Percentiles rank a stretch among this genome's conserved stretches.
phyloP scores from a whole-genome alignment of 2,113 vertebrate genomes.

The Chaetodon auriga region DNA sequence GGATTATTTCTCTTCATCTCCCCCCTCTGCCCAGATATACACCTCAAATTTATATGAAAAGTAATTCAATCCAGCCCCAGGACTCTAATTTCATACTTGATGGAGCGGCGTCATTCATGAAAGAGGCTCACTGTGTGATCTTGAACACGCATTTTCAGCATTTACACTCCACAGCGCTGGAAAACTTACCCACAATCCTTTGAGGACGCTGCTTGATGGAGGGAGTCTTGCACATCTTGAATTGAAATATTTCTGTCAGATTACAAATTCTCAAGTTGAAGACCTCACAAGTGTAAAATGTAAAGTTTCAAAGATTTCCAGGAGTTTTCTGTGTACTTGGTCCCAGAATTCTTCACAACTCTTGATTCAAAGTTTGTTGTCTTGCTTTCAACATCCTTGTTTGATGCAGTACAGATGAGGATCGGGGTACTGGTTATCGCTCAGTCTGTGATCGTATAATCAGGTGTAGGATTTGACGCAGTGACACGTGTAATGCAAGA shows the following conservation, averaged over 20 bases:
- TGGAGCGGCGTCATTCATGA: not conserved
- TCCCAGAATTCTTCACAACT: not conserved
- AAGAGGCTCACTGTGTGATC: not conserved
- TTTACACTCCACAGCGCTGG: not conserved
- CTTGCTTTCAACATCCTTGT: not conserved
- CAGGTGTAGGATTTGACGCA: constrained; percentile 1
- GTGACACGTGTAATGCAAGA: not conserved
- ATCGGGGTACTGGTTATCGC: not conserved
- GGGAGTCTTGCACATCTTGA: not conserved
- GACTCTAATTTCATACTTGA: constrained; percentile 2
- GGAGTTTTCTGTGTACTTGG: not conserved
- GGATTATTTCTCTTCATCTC: too few species aligned
- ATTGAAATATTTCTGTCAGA: not conserved
- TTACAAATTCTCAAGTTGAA: not conserved
- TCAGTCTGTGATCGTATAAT: not conserved
- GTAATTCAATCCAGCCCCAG: not conserved
- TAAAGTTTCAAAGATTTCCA: not conserved
- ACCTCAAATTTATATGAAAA: too few species aligned
- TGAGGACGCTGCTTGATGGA: too few species aligned
- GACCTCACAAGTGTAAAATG: not conserved
- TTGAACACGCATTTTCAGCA: not conserved
- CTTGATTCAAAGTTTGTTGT: not conserved
- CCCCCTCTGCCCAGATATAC: too few species aligned
- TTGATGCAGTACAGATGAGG: not conserved
- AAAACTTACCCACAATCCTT: not conserved